Evolutionary conservation across 2,113 vertebrate species (phyloP).

Genomic region (Chroicocephalus ridibundus): DNA sequence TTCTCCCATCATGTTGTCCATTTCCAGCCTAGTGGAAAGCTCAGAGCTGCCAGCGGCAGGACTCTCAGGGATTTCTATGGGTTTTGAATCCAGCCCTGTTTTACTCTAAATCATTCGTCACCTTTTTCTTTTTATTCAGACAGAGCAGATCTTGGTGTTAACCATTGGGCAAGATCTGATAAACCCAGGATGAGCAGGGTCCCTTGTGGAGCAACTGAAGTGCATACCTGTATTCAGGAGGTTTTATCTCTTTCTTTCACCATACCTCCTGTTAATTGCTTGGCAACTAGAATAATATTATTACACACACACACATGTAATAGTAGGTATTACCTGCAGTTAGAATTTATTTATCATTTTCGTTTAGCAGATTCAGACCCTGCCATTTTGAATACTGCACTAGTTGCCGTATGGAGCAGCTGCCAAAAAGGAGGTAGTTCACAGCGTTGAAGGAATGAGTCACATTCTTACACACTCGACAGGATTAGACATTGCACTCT

Average conservation of each 20-base stretch:
- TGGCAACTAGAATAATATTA: slow-evolving; percentile 29
- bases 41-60: background rate
- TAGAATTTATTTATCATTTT: background rate
- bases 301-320: background rate
- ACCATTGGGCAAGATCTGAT: background rate
- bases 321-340: background rate
- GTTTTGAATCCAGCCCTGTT: background rate
- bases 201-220: background rate
- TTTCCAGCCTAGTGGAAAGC: background rate
- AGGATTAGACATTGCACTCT: slow-evolving; percentile 60
- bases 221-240: background rate
- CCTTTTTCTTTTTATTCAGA: background rate
- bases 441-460: background rate
- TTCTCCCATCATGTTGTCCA: fast-evolving
- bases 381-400: background rate
- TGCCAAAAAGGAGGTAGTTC: slow-evolving; percentile 33
- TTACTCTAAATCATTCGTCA: background rate
- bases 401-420: fast-evolving
- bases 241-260: background rate
- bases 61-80: background rate
- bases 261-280: background rate
- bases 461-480: slow-evolving; percentile 25
- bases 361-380: background rate
- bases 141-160: background rate
- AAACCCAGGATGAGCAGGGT: background rate